Base-by-base conservation (phyloP, 2,797 vertebrate genomes). In the Rallus crepitans region DNA sequence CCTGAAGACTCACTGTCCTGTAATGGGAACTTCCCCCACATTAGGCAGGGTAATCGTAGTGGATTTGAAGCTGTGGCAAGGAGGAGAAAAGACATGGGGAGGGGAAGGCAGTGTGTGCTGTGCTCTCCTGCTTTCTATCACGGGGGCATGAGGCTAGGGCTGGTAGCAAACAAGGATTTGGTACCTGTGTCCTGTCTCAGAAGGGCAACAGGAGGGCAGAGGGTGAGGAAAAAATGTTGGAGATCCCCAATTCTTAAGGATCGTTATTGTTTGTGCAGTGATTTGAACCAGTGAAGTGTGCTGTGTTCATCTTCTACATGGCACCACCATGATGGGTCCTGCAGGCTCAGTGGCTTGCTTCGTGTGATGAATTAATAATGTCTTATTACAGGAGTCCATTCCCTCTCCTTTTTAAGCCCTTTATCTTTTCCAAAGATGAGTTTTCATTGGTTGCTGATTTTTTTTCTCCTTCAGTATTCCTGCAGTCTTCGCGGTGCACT, bases 111-210 rank as follows among this genome's bases (percentile, higher is more conserved):
- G 66, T 0, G 0, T 30, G 25, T 4, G 16, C 35, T 61, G 11
- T 45, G 52, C 25, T n/a, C 6, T 78, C 7, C n/a, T 37, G 37
- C 70, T 63, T 27, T 31, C 21, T 48, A 0, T 45, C 31, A 30
- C 40, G 1, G 8, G 3, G 6, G 40, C 1, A 1, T 0, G 2
- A 87, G 60, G 33, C 55, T 42, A 11, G n/a, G 21, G 13, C 35
- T 85, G 56, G 24, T 1, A 2, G 13, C 35, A 23, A 56, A 31
- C 0, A 2, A 70, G 11, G 27, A 20, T 83, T 75, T 70, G 68
- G 37, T 71, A 18, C 30, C 40, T 48, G 37, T 5, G 2, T 31
- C 33, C 53, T 0, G 0, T 35, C 28, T 68, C 55, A 55, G 48
- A 55, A 71, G 14, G 42, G 59, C 37, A 80, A 4, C 0, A 0